Evolutionary conservation across 1,140 invertebrate genomes (phyloP).

Genomic region (Tetragnatha versicolor): DNA sequence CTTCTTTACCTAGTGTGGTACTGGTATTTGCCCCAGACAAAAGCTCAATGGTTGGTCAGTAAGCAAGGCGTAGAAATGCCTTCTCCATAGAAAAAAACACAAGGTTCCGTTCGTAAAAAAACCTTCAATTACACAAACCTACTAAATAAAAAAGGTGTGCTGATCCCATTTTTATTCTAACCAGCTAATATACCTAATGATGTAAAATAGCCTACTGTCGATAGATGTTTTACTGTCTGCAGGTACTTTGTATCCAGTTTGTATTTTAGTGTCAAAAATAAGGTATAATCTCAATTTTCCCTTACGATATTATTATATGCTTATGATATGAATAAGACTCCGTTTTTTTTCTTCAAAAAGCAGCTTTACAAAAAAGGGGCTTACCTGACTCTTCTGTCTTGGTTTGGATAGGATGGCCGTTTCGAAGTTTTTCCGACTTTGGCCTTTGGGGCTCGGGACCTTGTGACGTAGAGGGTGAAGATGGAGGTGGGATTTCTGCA

Average conservation of each 20-base stretch:
- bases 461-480: slow-evolving; percentile 51
- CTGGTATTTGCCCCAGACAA: no score
- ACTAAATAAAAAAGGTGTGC: no score
- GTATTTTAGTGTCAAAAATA: background rate
- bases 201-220: background rate
- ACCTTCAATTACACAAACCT: no score
- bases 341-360: background rate
- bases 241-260: background rate
- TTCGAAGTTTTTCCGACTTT: slow-evolving; percentile 52
- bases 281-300: background rate
- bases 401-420: slow-evolving; percentile 23
- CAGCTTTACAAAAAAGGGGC: no score
- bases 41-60: no score
- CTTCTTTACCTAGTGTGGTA: no score
- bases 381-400: slow-evolving; percentile 49
- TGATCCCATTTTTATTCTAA: no score
- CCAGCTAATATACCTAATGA: no score
- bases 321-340: background rate
- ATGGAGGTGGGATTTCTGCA: slow-evolving; percentile 53
- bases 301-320: background rate
- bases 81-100: background rate
- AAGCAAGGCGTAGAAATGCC: no score
- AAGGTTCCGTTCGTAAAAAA: no score
- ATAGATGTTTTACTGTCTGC: background rate
- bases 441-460: slow-evolving; percentile 40